Percentiles rank a stretch among this genome's conserved stretches.
Evolutionary conservation across 1,140 invertebrate genomes (phyloP).

Genomic region (Scaptomyza hsui): DNA sequence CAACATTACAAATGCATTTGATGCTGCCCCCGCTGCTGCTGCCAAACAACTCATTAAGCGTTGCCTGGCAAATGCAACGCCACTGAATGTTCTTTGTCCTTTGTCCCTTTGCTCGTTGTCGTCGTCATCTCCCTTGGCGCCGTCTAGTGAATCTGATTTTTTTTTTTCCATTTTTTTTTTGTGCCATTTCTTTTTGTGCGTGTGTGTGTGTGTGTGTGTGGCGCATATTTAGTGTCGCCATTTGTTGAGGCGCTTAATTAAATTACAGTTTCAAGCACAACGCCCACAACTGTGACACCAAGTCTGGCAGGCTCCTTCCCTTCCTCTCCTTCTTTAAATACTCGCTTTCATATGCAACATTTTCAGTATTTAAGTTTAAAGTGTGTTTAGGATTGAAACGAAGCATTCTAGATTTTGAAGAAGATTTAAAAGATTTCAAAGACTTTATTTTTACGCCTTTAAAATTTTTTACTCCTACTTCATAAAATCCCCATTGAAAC

Average conservation of each 20-base stretch:
- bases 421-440: too few relatives aligned
- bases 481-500: too few relatives aligned
- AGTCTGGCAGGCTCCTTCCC: background rate
- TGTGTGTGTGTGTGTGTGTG: background rate
- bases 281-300: background rate
- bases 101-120: background rate
- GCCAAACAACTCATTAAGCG: conserved; percentile 48
- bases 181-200: conserved; percentile 16
- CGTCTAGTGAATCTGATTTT: conserved; percentile 40
- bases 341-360: conserved; percentile 8
- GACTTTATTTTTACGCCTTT: too few relatives aligned
- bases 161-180: conserved; percentile 8
- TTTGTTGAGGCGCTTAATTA: conserved; percentile 44
- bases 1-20: conserved; percentile 24
- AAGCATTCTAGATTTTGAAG: too few relatives aligned
- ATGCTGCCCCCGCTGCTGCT: background rate
- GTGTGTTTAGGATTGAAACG: too few relatives aligned
- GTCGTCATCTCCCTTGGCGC: conserved; percentile 31
- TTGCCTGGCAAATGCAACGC: conserved; percentile 6
- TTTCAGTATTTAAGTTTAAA: too few relatives aligned
- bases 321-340: background rate
- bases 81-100: conserved; percentile 29
- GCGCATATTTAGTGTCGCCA: conserved; percentile 20
- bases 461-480: too few relatives aligned
- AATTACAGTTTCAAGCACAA: conserved; percentile 43